A percentile compares a stretch with the other conserved stretches of the same genome.
Conservation (phyloP, 2,113 vertebrate genomes). For the Xenopus tropicalis region UCB_Xtro_10.0 CM004443.2:117616001-117616500, state of each 20-base stretch:
- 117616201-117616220: background rate
- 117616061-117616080: background rate
- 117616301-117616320: too few species aligned
- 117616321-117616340: too few species aligned
- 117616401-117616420: too few species aligned
- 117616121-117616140: conserved; percentile 2
- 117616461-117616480: too few species aligned
- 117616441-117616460: too few species aligned
- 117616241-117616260: background rate
- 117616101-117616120: background rate
- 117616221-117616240: background rate
- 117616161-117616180: background rate
- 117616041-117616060: too few species aligned
- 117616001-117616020: background rate
- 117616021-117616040: background rate
- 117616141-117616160: background rate
- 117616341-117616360: too few species aligned
- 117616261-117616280: background rate
- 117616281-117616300: background rate
- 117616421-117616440: too few species aligned
- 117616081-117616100: background rate
- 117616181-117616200: background rate
- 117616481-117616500: too few species aligned
- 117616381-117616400: too few species aligned
- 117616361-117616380: too few species aligned